Evolutionary conservation across 1,140 invertebrate genomes (phyloP).

Genomic region (Bemisia tabaci): DNA sequence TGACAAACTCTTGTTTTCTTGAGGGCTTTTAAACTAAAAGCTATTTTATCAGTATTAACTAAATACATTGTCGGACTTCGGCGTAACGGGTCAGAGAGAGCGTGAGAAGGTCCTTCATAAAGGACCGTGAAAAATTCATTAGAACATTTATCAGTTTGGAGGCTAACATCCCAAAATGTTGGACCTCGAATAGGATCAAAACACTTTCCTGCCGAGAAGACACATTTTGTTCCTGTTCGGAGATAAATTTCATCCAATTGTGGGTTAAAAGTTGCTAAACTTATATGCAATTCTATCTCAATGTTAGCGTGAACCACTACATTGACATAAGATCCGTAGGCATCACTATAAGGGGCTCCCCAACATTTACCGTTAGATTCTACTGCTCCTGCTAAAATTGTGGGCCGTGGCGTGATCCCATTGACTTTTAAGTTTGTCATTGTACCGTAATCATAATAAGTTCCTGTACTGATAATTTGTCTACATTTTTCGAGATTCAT

Average conservation of each 20-base stretch:
- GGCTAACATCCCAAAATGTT: not conserved
- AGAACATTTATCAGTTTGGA: not conserved
- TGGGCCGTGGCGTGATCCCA: not conserved
- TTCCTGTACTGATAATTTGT: no score
- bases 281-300: not conserved
- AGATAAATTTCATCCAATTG: not conserved
- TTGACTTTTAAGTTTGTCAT: not conserved
- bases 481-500: no score
- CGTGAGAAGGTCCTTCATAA: not conserved
- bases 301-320: constrained; percentile 1
- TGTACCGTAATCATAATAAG: no score
- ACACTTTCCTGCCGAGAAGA: not conserved
- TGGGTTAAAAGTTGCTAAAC: not conserved
- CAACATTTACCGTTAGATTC: not conserved
- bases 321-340: not conserved
- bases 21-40: no score
- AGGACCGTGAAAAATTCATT: not conserved
- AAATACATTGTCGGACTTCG: not conserved
- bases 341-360: not conserved
- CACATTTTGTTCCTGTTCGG: not conserved
- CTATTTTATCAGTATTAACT: not conserved
- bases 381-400: not conserved
- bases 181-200: not conserved
- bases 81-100: not conserved
- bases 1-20: no score